These are phyloP conservation scores for Cryptoprocta ferox DNA, from an alignment of 2,797 vertebrate genomes.

Conservation along the genomic window DNA sequence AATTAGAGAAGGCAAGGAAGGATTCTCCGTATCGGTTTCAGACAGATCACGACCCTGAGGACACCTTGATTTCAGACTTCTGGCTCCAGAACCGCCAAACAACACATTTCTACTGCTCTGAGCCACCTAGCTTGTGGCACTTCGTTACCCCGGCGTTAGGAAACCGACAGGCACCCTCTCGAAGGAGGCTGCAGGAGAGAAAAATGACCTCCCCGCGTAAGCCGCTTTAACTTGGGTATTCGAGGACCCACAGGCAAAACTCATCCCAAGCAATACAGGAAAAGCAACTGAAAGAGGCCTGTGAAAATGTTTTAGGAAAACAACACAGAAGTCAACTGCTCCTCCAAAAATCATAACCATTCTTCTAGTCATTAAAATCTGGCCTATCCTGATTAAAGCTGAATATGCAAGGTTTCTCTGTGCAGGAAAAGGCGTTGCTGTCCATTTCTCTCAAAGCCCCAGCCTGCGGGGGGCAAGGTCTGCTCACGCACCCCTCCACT, in stretches of 20 bases:
- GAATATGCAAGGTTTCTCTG: neutral
- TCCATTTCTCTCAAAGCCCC: neutral
- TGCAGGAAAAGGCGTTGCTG: neutral
- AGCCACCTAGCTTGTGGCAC: no score
- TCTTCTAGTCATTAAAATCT: neutral
- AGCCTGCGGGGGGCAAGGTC: accelerated
- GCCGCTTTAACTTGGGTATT: accelerated
- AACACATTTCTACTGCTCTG: neutral
- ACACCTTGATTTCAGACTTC: neutral
- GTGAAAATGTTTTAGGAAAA: neutral
- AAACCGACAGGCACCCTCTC: neutral
- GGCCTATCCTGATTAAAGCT: neutral
- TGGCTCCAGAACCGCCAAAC: no score
- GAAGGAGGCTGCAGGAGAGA: neutral
- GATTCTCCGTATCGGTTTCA: neutral
- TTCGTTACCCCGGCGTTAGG: neutral
- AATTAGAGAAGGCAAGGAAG: neutral
- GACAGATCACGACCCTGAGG: neutral
- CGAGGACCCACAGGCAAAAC: neutral
- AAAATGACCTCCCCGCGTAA: neutral
- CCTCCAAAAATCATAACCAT: neutral
- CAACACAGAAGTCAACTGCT: neutral
- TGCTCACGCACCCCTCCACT: accelerated
- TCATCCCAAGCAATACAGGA: neutral
- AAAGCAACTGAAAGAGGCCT: neutral